A percentile compares a stretch with the other conserved stretches of the same genome.
Conservation (phyloP, 2,888 invertebrate genomes). For the Drosophila diplacantha region DNA sequence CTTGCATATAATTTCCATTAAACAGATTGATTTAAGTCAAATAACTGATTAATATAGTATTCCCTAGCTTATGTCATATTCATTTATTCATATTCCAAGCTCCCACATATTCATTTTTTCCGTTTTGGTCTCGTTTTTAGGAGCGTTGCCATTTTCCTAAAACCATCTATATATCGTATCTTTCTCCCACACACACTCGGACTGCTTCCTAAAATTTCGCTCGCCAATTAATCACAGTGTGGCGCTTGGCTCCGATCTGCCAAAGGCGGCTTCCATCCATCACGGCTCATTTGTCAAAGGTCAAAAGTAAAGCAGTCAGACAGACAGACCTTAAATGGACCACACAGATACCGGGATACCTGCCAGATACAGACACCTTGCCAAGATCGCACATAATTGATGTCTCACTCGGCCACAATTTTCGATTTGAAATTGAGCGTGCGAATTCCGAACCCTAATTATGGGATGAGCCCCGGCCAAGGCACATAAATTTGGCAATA, state of each 20-base stretch:
- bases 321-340: slow-evolving; percentile 31
- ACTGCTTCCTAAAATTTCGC: slow-evolving; percentile 30
- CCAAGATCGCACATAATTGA: slow-evolving; percentile 53
- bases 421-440: slow-evolving; percentile 72
- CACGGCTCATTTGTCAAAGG: slow-evolving; percentile 67
- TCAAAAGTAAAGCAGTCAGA: slow-evolving; percentile 51
- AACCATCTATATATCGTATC: neutral
- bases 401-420: slow-evolving; percentile 67
- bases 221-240: slow-evolving; percentile 57
- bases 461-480: slow-evolving; percentile 48
- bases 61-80: neutral
- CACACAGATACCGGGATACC: slow-evolving; percentile 48
- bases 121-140: neutral
- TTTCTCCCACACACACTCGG: slow-evolving; percentile 7
- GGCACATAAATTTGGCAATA: slow-evolving; percentile 27
- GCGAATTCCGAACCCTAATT: slow-evolving; percentile 71
- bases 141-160: slow-evolving; percentile 8
- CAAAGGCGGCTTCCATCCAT: slow-evolving; percentile 48
- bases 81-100: neutral
- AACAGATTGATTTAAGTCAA: neutral
- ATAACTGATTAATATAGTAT: neutral
- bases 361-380: slow-evolving; percentile 49
- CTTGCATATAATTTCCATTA: neutral
- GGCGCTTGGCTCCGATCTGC: slow-evolving; percentile 51
- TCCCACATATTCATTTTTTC: neutral